Evolutionary conservation across 2,797 vertebrate genomes (phyloP), one percentile per base, ranked within the genome.

Genomic region (Spatula clypeata): DNA sequence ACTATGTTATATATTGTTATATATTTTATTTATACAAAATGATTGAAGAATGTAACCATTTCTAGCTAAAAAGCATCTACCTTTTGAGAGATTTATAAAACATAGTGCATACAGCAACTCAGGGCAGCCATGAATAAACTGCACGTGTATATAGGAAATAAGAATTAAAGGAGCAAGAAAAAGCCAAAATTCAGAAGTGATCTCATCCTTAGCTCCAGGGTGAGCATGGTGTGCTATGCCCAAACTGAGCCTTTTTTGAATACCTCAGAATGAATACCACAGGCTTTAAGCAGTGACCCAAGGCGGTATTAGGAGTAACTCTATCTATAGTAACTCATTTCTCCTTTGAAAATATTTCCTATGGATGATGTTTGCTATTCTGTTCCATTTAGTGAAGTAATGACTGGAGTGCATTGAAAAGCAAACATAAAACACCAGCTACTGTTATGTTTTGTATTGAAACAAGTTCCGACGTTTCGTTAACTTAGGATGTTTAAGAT

Each of bases 31-130:
- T 90, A 32, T 72, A 45, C 9, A 15, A 65, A 88, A 61, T 23
- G 7, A 65, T 18, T 61, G 32, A 80, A 29, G 44, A 61, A 27
- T 49, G 13, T 64, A 94, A 70, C 27, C 2, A 47, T 83, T 86
- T 88, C 47, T 38, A 74, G 64, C 54, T 71, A 71, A 71, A 91
- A 81, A 57, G 20, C n/a, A 42, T 47, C 14, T 31, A 83, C 14
- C 7, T 15, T 86, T 73, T 79, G 57, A 82, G 61, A 79, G 47
- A 62, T 83, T 80, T 88, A 14, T 67, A 36, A 62, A 58, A 65
- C 67, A 36, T 21, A 61, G 36, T 6, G 14, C 16, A 47, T 47
- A 62, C 15, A 82, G 49, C 17, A 40, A 38, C 34, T 66, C 51
- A 24, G 9, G 76, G 60, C 16, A 86, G 24, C 53, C 85, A 64